Conservation (phyloP, 2,797 vertebrate species). For the Sebastolobus altivelis region DNA sequence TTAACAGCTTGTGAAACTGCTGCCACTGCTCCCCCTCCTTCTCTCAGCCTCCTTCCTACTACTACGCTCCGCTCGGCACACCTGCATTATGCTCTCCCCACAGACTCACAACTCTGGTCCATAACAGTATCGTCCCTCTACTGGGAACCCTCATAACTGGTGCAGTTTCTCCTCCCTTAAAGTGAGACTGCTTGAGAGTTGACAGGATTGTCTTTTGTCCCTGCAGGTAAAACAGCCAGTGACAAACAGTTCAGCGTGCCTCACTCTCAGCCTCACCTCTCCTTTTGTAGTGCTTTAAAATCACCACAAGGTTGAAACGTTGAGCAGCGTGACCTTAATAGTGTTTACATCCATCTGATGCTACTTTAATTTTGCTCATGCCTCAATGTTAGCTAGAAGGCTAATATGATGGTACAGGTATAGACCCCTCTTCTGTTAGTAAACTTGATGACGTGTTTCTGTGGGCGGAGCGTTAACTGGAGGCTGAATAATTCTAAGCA, state of each 20-base stretch:
- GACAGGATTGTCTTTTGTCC: slow-evolving; percentile 69
- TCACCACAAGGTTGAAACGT: no score
- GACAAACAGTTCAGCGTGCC: slow-evolving; percentile 32
- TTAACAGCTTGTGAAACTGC: slow-evolving; percentile 63
- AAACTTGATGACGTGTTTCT: no score
- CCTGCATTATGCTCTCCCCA: slow-evolving; percentile 45
- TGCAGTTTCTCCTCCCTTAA: slow-evolving; percentile 52
- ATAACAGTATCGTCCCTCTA: slow-evolving; percentile 25
- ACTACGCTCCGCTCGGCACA: slow-evolving; percentile 1
- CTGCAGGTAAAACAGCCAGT: slow-evolving; percentile 45
- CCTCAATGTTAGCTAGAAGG: no score
- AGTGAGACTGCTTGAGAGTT: slow-evolving; percentile 56
- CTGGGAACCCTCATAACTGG: slow-evolving; percentile 42
- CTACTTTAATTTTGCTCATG: no score
- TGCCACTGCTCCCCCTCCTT: slow-evolving; percentile 11
- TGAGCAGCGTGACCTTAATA: no score
- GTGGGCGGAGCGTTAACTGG: no score
- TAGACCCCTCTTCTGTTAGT: no score
- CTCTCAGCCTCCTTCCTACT: slow-evolving; percentile 3
- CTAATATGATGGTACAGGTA: no score
- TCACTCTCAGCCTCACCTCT: background rate
- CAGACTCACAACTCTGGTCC: slow-evolving; percentile 38
- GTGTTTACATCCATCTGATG: no score
- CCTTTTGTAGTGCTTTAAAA: rapidly evolving
- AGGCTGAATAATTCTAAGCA: no score